Percentiles rank a stretch among this genome's conserved stretches.
These are phyloP conservation scores for Murina feae DNA, from an alignment of 2,113 vertebrate species.

Conservation along the genomic window DNA sequence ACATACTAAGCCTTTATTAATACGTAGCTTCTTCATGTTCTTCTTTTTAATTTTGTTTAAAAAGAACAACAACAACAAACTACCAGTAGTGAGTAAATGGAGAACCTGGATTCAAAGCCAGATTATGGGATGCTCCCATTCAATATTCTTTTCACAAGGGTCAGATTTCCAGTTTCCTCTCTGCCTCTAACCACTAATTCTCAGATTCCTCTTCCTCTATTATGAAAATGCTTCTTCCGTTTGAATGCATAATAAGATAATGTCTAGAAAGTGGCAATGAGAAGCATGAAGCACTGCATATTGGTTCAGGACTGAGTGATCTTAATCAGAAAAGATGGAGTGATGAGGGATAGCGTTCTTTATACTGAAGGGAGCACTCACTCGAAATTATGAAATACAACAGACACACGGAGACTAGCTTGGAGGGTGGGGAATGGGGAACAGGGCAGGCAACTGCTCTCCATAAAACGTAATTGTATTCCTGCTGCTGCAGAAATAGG, in stretches of 20 bases:
- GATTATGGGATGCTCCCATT: neutral
- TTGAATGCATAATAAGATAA: neutral
- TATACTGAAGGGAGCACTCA: neutral
- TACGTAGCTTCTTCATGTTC: neutral
- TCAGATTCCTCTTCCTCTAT: slow-evolving; percentile 24
- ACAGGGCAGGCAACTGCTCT: neutral
- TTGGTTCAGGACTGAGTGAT: slow-evolving; percentile 22
- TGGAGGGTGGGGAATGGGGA: neutral
- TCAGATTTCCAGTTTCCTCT: neutral
- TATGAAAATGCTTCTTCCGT: neutral
- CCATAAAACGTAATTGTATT: neutral
- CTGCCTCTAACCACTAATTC: neutral
- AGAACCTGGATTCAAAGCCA: neutral
- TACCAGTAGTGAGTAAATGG: neutral
- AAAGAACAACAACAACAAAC: neutral
- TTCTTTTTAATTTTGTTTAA: neutral
- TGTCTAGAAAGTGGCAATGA: neutral
- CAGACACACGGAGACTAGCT: neutral
- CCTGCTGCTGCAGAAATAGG: neutral
- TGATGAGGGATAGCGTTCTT: slow-evolving; percentile 4
- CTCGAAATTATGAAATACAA: neutral
- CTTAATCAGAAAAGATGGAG: slow-evolving; percentile 38
- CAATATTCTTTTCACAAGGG: neutral
- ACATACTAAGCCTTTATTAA: neutral
- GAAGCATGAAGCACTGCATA: neutral